Percentiles rank a stretch among this genome's conserved stretches.
phyloP scores from a whole-genome alignment of 2,797 vertebrate genomes.

The Argentina silus region DNA sequence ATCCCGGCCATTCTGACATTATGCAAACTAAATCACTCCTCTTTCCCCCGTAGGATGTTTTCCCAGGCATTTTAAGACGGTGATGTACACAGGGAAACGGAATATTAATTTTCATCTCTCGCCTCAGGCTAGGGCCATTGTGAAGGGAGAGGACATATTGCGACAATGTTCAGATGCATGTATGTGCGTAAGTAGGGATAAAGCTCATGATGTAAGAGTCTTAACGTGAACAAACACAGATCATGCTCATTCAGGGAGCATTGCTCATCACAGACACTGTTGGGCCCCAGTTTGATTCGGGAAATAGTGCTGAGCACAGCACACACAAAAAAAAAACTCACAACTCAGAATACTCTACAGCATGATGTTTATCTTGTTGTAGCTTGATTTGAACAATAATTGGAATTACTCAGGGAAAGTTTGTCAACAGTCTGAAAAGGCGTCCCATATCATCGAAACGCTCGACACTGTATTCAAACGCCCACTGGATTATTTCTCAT shows the following conservation, averaged over 20 bases:
- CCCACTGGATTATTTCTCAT: too few relatives aligned
- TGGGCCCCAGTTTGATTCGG: neutral
- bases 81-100: constrained; percentile 24
- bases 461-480: too few relatives aligned
- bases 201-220: neutral
- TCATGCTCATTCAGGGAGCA: neutral
- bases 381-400: too few relatives aligned
- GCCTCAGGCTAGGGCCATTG: neutral
- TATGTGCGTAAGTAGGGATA: neutral
- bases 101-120: constrained; percentile 44
- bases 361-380: too few relatives aligned
- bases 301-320: too few relatives aligned
- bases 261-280: neutral
- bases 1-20: constrained; percentile 32
- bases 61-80: constrained; percentile 34
- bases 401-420: too few relatives aligned
- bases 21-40: constrained; percentile 36
- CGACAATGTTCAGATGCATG: constrained; percentile 4
- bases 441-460: too few relatives aligned
- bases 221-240: neutral
- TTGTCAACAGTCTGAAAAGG: too few relatives aligned
- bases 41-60: constrained; percentile 31
- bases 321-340: too few relatives aligned
- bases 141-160: neutral
- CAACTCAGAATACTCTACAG: too few relatives aligned